phyloP scores from a whole-genome alignment of 2,888 invertebrate genomes.

The Fragum whitleyi region DNA sequence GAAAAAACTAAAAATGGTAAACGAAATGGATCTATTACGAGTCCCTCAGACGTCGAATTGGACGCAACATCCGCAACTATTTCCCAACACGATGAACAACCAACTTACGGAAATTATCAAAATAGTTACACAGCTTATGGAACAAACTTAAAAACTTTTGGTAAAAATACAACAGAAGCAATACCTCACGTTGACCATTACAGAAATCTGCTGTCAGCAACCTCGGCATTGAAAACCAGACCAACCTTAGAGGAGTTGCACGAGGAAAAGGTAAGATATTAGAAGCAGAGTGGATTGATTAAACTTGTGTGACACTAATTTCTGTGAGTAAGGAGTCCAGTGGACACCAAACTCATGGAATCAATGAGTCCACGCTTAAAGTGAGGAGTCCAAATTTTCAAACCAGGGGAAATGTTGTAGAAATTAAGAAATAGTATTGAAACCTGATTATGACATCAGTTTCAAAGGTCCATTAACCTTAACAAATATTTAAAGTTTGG shows the following conservation, averaged over 20 bases:
- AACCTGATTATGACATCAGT: no score
- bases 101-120: slow-evolving; percentile 67
- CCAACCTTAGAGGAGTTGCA: slow-evolving; percentile 85
- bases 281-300: no score
- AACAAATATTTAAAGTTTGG: no score
- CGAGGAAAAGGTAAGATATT: slow-evolving; percentile 82
- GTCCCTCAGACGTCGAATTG: slow-evolving; percentile 17
- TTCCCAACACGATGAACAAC: slow-evolving; percentile 53
- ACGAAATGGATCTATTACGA: slow-evolving; percentile 38
- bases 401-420: no score
- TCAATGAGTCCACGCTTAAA: no score
- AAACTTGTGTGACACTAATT: no score
- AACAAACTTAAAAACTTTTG: slow-evolving; percentile 72
- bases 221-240: slow-evolving; percentile 77
- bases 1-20: slow-evolving; percentile 23
- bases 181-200: slow-evolving; percentile 80
- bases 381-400: no score
- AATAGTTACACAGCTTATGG: slow-evolving; percentile 60
- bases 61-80: slow-evolving; percentile 51
- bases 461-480: no score
- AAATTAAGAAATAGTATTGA: no score
- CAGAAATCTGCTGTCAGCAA: slow-evolving; percentile 79
- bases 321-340: no score
- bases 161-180: slow-evolving; percentile 78
- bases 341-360: no score